Conservation (phyloP, 2,797 vertebrate species). For the Danio albolineatus region DNA sequence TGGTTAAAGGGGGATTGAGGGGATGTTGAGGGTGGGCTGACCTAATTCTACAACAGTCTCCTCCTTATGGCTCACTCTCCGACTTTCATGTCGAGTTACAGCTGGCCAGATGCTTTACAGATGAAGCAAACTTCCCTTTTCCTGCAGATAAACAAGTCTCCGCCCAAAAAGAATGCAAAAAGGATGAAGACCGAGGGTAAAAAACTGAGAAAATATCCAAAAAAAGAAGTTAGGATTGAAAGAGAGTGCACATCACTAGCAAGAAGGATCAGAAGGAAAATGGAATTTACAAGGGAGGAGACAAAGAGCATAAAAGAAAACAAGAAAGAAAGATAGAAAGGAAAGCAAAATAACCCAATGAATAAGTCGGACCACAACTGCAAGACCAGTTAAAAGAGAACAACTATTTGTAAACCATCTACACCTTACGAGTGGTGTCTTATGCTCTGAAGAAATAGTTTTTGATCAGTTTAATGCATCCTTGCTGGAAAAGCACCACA, state of each 20-base stretch:
- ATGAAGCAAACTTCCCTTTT: conserved; percentile 59
- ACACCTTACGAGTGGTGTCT: neutral
- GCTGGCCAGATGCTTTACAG: conserved; percentile 65
- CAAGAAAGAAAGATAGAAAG: neutral
- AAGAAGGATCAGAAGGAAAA: neutral
- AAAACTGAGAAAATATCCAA: neutral
- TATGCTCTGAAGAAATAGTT: neutral
- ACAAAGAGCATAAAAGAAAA: conserved; percentile 38
- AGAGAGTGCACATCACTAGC: neutral
- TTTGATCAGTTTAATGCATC: too few species aligned
- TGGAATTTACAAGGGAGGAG: conserved; percentile 60
- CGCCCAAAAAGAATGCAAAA: conserved; percentile 33
- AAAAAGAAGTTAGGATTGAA: conserved; percentile 4
- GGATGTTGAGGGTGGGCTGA: conserved; percentile 58
- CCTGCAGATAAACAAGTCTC: conserved; percentile 48
- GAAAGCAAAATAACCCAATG: neutral
- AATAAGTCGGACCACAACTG: conserved; percentile 5
- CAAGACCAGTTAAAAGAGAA: neutral
- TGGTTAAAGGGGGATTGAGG: conserved; percentile 57
- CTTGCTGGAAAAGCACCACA: neutral
- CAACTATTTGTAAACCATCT: neutral
- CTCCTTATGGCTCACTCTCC: conserved; percentile 26
- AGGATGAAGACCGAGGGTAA: conserved; percentile 15
- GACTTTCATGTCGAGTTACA: conserved; percentile 24
- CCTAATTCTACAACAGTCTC: conserved; percentile 65